These are phyloP conservation scores for Amaurobius ferox DNA, from an alignment of 2,888 invertebrate species.

Conservation along the genomic window DNA sequence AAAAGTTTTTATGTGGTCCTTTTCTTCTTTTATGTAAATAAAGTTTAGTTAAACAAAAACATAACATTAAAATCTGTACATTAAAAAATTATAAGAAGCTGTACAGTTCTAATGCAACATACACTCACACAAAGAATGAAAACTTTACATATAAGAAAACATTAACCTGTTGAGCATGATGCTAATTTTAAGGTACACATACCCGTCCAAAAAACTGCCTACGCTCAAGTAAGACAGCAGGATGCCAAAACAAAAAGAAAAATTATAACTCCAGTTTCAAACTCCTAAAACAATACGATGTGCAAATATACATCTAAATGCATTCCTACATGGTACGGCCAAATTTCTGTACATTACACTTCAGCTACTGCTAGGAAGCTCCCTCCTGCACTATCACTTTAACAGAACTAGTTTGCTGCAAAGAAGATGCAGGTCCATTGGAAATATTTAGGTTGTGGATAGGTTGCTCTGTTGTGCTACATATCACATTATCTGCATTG, in stretches of 20 bases:
- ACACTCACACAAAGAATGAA: constrained; percentile 38
- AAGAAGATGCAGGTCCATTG: constrained; percentile 59
- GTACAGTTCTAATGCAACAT: constrained; percentile 31
- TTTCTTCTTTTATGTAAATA: background rate
- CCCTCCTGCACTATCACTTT: constrained; percentile 72
- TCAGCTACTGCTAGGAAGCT: constrained; percentile 71
- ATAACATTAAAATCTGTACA: constrained; percentile 57
- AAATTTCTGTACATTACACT: constrained; percentile 51
- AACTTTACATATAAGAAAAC: constrained; percentile 43
- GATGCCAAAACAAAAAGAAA: background rate
- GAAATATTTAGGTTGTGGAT: constrained; percentile 63
- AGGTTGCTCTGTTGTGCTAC: constrained; percentile 60
- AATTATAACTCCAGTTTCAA: constrained; percentile 13
- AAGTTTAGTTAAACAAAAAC: constrained; percentile 35
- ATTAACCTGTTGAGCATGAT: constrained; percentile 61
- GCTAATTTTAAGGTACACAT: constrained; percentile 58
- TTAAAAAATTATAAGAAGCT: constrained; percentile 25
- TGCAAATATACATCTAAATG: constrained; percentile 69
- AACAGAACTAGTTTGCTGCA: constrained; percentile 68
- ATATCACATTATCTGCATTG: constrained; percentile 60
- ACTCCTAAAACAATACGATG: constrained; percentile 37
- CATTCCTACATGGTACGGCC: constrained; percentile 63
- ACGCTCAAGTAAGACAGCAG: constrained; percentile 19
- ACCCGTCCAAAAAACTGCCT: constrained; percentile 55
- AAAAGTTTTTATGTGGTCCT: background rate